These are phyloP conservation scores for Lamellibrachia columna DNA, from an alignment of 2,888 invertebrate species.

Conservation along the genomic window DNA sequence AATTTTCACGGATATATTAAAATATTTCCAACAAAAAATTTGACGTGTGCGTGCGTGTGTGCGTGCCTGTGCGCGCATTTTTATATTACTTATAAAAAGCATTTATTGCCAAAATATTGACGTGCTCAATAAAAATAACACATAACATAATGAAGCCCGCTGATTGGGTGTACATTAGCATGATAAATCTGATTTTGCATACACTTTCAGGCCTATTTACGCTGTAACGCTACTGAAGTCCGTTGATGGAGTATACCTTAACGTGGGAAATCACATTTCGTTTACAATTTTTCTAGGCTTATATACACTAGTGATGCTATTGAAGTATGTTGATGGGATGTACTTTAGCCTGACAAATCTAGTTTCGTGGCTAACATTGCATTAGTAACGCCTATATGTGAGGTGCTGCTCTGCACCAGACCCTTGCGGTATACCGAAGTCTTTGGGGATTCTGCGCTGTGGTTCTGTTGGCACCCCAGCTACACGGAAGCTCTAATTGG, in stretches of 20 bases:
- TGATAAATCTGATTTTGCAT: not conserved
- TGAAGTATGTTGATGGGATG: not conserved
- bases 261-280: not conserved
- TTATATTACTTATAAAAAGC: not conserved
- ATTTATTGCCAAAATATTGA: not conserved
- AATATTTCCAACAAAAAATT: too few relatives aligned
- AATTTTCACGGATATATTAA: too few relatives aligned
- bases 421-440: not conserved
- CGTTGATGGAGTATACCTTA: not conserved
- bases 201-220: not conserved
- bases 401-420: not conserved
- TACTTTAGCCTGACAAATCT: not conserved
- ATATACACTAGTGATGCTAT: not conserved
- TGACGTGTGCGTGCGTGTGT: not conserved
- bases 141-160: not conserved
- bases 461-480: not conserved
- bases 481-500: not conserved
- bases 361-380: not conserved
- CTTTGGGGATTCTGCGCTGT: not conserved
- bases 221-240: not conserved
- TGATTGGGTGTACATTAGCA: not conserved
- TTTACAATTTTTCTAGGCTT: not conserved
- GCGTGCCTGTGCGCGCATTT: not conserved
- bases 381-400: not conserved
- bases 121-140: not conserved